A percentile compares a stretch with the other conserved stretches of the same genome.
These are phyloP conservation scores for Morus bassanus DNA, from an alignment of 2,797 vertebrate genomes.

Conservation along the genomic window DNA sequence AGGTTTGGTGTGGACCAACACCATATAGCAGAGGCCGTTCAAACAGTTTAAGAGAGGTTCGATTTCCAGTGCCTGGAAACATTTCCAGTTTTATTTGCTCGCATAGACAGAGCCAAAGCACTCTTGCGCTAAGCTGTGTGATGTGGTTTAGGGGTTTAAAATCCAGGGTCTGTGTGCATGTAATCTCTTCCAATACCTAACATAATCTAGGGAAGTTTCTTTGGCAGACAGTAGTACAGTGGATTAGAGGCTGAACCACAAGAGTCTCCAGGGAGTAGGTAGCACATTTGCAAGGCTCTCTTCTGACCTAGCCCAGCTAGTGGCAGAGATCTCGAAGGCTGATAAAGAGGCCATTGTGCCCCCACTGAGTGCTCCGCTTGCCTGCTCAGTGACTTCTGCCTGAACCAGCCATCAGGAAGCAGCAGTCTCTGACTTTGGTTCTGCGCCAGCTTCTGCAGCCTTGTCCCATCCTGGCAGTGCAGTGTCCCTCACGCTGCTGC, in stretches of 20 bases:
- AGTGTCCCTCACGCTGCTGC: neutral
- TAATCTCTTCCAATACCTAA: slow-evolving; percentile 3
- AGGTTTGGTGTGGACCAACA: neutral
- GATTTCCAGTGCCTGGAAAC: neutral
- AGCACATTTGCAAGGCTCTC: slow-evolving; percentile 17
- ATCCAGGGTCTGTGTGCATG: neutral
- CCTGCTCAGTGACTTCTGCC: neutral
- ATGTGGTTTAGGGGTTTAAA: neutral
- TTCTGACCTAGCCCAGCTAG: neutral
- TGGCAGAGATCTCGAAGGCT: neutral
- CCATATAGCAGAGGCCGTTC: neutral
- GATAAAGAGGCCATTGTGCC: neutral
- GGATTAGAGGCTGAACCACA: slow-evolving; percentile 47
- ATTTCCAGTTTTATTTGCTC: neutral
- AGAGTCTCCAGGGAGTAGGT: slow-evolving; percentile 19
- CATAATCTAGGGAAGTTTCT: slow-evolving; percentile 1
- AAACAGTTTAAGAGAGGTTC: neutral
- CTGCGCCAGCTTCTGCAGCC: neutral
- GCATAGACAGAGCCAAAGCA: neutral
- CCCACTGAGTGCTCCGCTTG: neutral
- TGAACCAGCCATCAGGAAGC: slow-evolving; percentile 8
- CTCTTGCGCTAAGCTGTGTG: neutral
- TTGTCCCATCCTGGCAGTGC: neutral
- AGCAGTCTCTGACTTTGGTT: neutral
- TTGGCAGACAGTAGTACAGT: slow-evolving; percentile 35